Evolutionary conservation across 2,797 vertebrate species (phyloP).

Genomic region (Anguilla marmorata): DNA sequence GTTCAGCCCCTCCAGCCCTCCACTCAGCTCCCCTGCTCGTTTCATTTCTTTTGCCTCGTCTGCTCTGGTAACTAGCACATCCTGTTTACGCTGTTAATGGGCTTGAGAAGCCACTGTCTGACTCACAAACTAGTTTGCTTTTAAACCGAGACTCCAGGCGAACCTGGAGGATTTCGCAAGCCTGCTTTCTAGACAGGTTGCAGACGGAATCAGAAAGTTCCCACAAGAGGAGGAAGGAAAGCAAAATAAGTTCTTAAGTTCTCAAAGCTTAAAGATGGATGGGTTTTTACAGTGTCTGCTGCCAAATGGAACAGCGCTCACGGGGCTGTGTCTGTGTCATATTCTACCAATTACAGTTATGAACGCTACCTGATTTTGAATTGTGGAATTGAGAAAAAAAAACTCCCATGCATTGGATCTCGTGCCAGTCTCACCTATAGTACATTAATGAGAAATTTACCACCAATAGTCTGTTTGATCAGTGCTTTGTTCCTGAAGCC

Average conservation of each 20-base stretch:
- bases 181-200: slow-evolving; percentile 63
- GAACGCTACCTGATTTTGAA: neutral
- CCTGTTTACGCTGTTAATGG: slow-evolving; percentile 57
- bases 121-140: slow-evolving; percentile 60
- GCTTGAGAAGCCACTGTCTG: slow-evolving; percentile 51
- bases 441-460: neutral
- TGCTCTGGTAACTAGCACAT: slow-evolving; percentile 45
- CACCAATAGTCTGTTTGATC: neutral
- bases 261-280: slow-evolving; percentile 59
- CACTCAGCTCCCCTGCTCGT: neutral
- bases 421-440: neutral
- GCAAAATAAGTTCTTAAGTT: slow-evolving; percentile 49
- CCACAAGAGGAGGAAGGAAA: slow-evolving; percentile 68
- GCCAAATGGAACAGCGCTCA: neutral
- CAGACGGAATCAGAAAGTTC: slow-evolving; percentile 67
- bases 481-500: neutral
- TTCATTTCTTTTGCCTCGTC: slow-evolving; percentile 3
- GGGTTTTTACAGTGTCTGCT: neutral
- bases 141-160: slow-evolving; percentile 50
- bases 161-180: slow-evolving; percentile 29
- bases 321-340: neutral
- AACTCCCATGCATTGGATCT: neutral
- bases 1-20: neutral
- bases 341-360: neutral
- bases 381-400: neutral